Evolutionary conservation across 2,888 invertebrate genomes (phyloP), one percentile per base, ranked within the genome.

Genomic region (Schizotus pectinicornis): DNA sequence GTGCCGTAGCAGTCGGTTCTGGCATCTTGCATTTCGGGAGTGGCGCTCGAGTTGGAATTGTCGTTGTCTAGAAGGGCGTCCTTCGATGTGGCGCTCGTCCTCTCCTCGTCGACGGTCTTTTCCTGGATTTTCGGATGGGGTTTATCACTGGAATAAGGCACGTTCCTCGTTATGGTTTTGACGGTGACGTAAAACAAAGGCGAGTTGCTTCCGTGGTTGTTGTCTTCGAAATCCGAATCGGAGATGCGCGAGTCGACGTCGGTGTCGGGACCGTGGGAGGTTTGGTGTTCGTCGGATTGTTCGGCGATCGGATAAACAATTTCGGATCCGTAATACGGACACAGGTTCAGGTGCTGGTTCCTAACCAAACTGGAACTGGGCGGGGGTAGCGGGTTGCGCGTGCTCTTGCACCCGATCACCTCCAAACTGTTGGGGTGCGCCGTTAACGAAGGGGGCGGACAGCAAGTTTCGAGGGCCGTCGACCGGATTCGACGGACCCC

Each of bases 271-370:
- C 80, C 80, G 66, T 87, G 86, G 0, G 86, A 86, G 7, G 86
- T 86, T 74, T 86, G 86, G 81, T 87, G 88, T 77, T 92, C 92
- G 71, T 91, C 92, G 0, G 89, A 88, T 74, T 91, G 91, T 79
- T 93, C 93, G 0, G 90, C 92, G 67, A 93, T 92, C 2, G 93
- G 92, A 77, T 92, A 92, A 1, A 91, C 86, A 56, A 90, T 89
- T 77, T 91, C 90, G 1, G 90, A 89, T 8, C 89, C 88, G 67
- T 87, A 88, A 57, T 73, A 73, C 11, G 59, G 52, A 69, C 87
- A 89, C 9, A 89, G 77, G 74, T 88, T 89, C 30, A 88, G 79
- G 74, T 89, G 89, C 36, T 88, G 88, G 61, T 89, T 89, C 6
- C 89, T 81, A 2, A 88, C 87, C 52, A 89, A 78, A 69, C 86